These are phyloP conservation scores for Galerucella pusilla DNA, from an alignment of 2,888 invertebrate species.

Conservation along the genomic window DNA sequence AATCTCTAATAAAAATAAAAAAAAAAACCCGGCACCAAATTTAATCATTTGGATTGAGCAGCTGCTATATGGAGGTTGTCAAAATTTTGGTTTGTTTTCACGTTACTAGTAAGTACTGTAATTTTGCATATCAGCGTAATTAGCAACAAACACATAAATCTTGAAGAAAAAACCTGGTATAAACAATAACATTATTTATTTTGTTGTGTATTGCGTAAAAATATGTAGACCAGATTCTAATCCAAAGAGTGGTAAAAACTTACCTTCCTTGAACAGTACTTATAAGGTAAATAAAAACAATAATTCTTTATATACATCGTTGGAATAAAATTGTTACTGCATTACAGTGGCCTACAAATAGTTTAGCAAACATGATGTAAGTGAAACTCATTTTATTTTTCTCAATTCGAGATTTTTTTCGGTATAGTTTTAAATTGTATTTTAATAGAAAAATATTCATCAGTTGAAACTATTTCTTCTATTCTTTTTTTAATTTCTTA, in stretches of 20 bases:
- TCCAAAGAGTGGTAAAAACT: background rate
- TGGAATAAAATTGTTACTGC: background rate
- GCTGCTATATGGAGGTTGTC: too few species aligned
- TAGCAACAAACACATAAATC: too few species aligned
- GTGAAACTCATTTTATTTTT: conserved; percentile 14
- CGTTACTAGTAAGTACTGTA: too few species aligned
- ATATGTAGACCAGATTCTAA: background rate
- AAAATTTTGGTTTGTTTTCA: too few species aligned
- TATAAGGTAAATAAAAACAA: conserved; percentile 25
- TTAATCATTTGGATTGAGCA: too few species aligned
- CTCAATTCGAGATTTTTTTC: background rate
- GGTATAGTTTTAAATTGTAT: too few species aligned
- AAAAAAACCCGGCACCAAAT: too few species aligned
- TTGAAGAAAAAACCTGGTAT: too few species aligned
- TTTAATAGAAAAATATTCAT: too few species aligned
- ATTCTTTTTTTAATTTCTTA: too few species aligned
- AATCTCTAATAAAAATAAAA: background rate
- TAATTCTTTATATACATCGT: conserved; percentile 13
- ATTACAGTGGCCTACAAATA: conserved; percentile 23
- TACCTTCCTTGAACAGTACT: conserved; percentile 23
- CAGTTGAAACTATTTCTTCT: too few species aligned
- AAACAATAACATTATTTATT: background rate
- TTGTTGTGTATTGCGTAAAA: background rate
- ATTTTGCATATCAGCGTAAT: too few species aligned
- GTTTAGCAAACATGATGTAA: conserved; percentile 20